phyloP scores from a whole-genome alignment of 2,888 invertebrate genomes.

The Lymantria monacha region DNA sequence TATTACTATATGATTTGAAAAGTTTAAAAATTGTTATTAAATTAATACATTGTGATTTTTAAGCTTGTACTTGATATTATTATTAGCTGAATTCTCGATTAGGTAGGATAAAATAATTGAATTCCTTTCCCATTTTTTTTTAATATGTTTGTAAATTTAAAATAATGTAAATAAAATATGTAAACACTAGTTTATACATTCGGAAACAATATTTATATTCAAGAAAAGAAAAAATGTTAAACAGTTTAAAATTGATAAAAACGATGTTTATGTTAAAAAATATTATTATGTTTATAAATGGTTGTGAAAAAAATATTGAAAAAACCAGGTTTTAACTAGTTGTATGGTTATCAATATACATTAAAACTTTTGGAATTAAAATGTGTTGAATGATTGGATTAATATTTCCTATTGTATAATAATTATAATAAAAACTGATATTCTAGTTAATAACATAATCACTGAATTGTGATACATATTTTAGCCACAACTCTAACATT shows the following conservation, averaged over 20 bases:
- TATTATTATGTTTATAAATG: conserved; percentile 49
- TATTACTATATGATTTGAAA: not conserved
- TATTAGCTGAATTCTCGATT: conserved; percentile 33
- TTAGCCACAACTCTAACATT: conserved; percentile 8
- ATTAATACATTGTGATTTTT: not conserved
- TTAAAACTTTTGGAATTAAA: conserved; percentile 27
- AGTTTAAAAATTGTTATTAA: not conserved
- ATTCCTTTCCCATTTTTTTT: conserved; percentile 37
- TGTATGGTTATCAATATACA: conserved; percentile 31
- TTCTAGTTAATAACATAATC: conserved; percentile 51
- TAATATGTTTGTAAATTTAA: conserved; percentile 38
- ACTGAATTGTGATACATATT: conserved; percentile 53
- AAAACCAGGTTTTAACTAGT: conserved; percentile 30
- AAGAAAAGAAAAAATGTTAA: conserved; percentile 39
- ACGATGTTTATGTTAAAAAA: conserved; percentile 15
- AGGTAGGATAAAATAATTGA: conserved; percentile 45
- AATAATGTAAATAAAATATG: conserved; percentile 40
- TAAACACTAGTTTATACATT: conserved; percentile 36
- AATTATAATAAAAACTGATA: conserved; percentile 37
- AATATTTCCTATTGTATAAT: conserved; percentile 44
- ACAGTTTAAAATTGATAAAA: conserved; percentile 28
- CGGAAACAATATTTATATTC: conserved; percentile 42
- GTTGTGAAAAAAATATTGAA: conserved; percentile 52
- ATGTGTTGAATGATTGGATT: conserved; percentile 32
- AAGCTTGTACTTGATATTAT: conserved; percentile 24